Conservation (phyloP, 2,888 invertebrate genomes). For the Trimorus sp. region DNA sequence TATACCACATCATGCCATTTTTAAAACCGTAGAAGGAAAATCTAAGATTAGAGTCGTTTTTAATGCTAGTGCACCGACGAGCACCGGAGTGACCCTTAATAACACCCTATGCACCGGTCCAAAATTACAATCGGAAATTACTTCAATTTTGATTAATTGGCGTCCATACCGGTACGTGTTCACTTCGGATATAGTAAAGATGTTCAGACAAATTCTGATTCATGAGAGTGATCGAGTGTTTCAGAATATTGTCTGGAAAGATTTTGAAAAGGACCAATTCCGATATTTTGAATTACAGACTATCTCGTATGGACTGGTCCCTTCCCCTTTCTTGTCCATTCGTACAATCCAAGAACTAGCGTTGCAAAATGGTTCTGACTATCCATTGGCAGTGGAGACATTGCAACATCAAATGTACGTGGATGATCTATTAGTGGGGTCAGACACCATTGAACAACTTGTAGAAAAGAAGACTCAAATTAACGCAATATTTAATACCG, state of each 20-base stretch:
- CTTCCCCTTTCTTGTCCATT: background rate
- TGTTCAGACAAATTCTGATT: conserved; percentile 4
- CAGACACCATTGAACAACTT: background rate
- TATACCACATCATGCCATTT: background rate
- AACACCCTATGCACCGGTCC: background rate
- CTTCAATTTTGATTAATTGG: conserved; percentile 1
- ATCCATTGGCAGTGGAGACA: background rate
- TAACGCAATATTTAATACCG: background rate
- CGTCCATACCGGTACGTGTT: background rate
- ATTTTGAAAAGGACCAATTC: background rate
- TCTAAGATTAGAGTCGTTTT: background rate
- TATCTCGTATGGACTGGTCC: background rate
- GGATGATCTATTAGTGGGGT: background rate
- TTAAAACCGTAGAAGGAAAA: background rate
- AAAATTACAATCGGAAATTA: conserved; percentile 1
- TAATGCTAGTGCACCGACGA: background rate
- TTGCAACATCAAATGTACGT: background rate
- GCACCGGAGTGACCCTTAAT: background rate
- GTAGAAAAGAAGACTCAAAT: background rate
- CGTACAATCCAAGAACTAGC: background rate
- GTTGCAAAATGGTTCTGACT: background rate
- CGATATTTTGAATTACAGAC: conserved; percentile 8
- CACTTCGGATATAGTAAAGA: background rate
- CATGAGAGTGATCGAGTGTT: background rate
- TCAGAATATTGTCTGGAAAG: background rate